phyloP scores from a whole-genome alignment of 2,888 invertebrate genomes.

The Melanargia galathea region DNA sequence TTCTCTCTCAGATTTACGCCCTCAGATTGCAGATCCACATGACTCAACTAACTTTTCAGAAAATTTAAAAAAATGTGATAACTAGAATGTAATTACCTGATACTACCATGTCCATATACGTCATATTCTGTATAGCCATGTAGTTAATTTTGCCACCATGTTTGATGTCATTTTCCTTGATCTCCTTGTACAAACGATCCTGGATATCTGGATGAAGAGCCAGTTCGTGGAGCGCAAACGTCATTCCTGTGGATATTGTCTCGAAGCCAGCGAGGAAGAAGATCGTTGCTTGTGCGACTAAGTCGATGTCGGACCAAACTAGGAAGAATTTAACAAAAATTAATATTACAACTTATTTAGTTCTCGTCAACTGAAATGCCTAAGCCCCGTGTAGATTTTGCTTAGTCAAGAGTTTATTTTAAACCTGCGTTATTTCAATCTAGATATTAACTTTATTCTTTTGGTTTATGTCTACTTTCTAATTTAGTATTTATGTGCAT shows the following conservation, averaged over 20 bases:
- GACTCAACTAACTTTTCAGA: too few relatives aligned
- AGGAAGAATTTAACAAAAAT: not conserved
- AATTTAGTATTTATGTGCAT: too few relatives aligned
- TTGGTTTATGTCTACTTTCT: too few relatives aligned
- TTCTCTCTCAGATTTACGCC: not conserved
- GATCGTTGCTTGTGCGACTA: slow-evolving; percentile 63
- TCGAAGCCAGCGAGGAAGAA: slow-evolving; percentile 80
- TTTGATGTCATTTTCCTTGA: slow-evolving; percentile 61
- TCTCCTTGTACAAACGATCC: slow-evolving; percentile 71
- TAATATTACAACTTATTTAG: too few relatives aligned
- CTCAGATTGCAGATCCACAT: not conserved
- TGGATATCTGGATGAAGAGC: slow-evolving; percentile 79
- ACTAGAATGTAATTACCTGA: slow-evolving; percentile 58
- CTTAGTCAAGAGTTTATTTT: too few relatives aligned
- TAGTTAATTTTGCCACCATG: slow-evolving; percentile 63
- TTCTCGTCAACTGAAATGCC: too few relatives aligned
- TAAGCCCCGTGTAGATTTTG: too few relatives aligned
- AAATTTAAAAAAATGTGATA: not conserved
- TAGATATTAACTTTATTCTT: too few relatives aligned
- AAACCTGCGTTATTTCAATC: too few relatives aligned
- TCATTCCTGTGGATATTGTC: slow-evolving; percentile 59
- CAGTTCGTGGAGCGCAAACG: slow-evolving; percentile 77
- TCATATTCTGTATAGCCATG: slow-evolving; percentile 70
- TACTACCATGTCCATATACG: slow-evolving; percentile 81
- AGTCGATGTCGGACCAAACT: slow-evolving; percentile 55